Evolutionary conservation across 2,888 invertebrate genomes (phyloP), one percentile per base, ranked within the genome.

Genomic region (Lottia gigantea): DNA sequence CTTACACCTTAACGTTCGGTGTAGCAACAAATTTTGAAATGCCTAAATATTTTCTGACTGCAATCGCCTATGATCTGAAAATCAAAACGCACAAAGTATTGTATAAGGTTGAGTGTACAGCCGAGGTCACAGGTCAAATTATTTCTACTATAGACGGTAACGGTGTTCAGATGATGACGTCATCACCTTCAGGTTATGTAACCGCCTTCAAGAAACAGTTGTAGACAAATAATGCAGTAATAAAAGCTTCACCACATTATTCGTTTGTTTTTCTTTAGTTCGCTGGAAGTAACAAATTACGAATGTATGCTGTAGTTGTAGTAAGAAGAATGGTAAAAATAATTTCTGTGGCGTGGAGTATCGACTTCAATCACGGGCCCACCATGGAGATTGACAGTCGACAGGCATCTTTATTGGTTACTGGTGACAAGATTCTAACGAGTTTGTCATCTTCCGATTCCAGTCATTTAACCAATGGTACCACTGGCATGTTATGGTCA

Each of bases 401-500:
- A 23, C 19, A 55, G 19, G 55, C 55, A 23, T 55, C 55, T 23
- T 23, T 55, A 23, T 19, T 55, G 11, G 55, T 55, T 55, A 55
- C 23, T 55, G 55, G 55, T 23, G 23, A 55, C 23, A 55, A 55
- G 19, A 55, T 55, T 23, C 55, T 55, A 11, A 23, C 23, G 12
- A 23, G 55, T 23, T 12, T 55, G 23, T 19, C 55, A 55, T 11
- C 55, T 8, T 19, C 19, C 23, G 8, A 11, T 19, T 55, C 55
- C 19, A 23, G 19, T 23, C 12, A 23, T 55, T 19, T 55, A 19
- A 55, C 19, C 11, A 23, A 23, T 55, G 11, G 19, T 55, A 23
- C 55, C 19, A 55, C 19, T 55, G 55, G 23, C 23, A 55, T 55
- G 55, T 55, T 55, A 23, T 55, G 55, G 55, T 55, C 55, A 23